A percentile compares a stretch with the other conserved stretches of the same genome.
These are phyloP conservation scores for Oopsacas minuta DNA, from an alignment of 37 sponge, comb jelly and placozoan species.

Conservation along the genomic window DNA sequence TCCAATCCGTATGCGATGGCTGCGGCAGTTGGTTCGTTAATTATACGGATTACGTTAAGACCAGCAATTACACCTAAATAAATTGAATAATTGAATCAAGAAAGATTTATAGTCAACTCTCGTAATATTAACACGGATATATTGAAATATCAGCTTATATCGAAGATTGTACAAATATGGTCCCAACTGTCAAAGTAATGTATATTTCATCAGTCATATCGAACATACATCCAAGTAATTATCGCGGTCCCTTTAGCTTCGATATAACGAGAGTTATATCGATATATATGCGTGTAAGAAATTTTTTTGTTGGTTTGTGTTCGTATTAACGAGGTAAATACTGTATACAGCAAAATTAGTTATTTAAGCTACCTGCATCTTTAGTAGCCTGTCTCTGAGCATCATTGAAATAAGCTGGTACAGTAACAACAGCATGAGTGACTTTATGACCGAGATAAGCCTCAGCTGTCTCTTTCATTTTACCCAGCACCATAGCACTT, in stretches of 20 bases:
- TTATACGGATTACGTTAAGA: slow-evolving; percentile 93
- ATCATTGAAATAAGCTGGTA: slow-evolving; percentile 99
- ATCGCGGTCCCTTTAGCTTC: not conserved
- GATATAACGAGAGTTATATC: not conserved
- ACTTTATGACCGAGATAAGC: slow-evolving; percentile 88
- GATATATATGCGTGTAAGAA: not conserved
- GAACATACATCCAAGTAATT: not conserved
- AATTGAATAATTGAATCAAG: not conserved
- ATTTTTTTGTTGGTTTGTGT: too few relatives aligned
- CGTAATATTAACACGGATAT: not conserved
- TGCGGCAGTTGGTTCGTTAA: slow-evolving; percentile 99
- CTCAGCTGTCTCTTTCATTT: slow-evolving; percentile 98
- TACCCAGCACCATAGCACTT: slow-evolving; percentile 84
- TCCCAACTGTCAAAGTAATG: too few relatives aligned
- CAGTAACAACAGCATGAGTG: slow-evolving; percentile 94
- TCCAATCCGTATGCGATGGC: slow-evolving; percentile 98
- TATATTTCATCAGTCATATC: too few relatives aligned
- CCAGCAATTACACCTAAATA: slow-evolving; percentile 58
- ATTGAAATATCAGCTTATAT: not conserved
- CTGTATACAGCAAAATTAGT: not conserved
- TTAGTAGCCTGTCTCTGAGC: slow-evolving; percentile 99
- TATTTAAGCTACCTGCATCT: slow-evolving; percentile 61
- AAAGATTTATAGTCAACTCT: not conserved
- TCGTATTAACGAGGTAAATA: not conserved
- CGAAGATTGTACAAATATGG: too few relatives aligned